Base-by-base conservation (phyloP, 2,113 vertebrate genomes). In the Chunga burmeisteri region DNA sequence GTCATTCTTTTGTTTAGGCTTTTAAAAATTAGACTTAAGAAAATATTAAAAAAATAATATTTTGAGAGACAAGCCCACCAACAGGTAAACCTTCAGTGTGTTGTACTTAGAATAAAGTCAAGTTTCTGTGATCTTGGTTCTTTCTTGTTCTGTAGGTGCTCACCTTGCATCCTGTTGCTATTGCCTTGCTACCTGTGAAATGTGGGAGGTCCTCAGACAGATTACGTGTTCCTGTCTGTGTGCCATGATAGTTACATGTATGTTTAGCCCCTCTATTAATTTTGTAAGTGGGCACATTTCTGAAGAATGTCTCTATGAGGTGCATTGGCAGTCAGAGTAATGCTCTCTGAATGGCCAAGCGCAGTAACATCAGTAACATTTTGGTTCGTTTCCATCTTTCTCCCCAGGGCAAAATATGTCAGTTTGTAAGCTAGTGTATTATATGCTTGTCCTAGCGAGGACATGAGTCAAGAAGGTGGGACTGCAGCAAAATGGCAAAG, bases 1-100 rank as follows among this genome's bases (percentile, higher is more conserved):
- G 52, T 87, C 63, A 81, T 92, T 80, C 62, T 47, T 88, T 91
- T 83, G 50, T 81, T 96, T 49, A 92, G 61, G 12, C 56, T 83
- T 93, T 40, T 38, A 61, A 94, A 80, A 88, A 67, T 36, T 50
- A 46, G 44, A 3, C 50, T 44, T 73, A 79, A 91, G 13, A 58
- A 61, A 72, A 67, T 32, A 62, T 9, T 23, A 30, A 58, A 61
- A 59, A 84, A 84, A 19, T 25, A 26, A 3, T 71, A 23, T 61
- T 86, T 68, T 78, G 92, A 89, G 46, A 56, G n/a, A 44, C 8
- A 13, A 75, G 32, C 30, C 65, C 29, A 46, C 23, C 50, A 81
- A 32, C 3, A 20, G 23, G 18, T 16, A 40, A 68, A 85, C 72
- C 5, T 67, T 71, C 44, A 62, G 7, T 36, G 20, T 79, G 27